Evolutionary conservation across 2,888 invertebrate genomes (phyloP).

Genomic region (Lottia gigantea): DNA sequence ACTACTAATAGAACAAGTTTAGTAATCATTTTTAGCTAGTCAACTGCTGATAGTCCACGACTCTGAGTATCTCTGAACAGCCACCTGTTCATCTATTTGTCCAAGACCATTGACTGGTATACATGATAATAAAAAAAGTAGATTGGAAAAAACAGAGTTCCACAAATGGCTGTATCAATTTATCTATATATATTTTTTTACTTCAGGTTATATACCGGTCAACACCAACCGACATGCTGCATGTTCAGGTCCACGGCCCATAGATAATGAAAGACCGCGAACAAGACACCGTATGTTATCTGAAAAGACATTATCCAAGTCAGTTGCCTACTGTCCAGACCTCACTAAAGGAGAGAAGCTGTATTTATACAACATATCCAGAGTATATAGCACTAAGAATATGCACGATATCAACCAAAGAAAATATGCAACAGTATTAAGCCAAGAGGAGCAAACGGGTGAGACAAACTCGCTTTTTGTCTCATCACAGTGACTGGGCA

Average conservation of each 20-base stretch:
- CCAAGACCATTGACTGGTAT: no score
- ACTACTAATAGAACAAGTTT: no score
- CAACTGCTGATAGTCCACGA: no score
- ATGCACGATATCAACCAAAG: slow-evolving; percentile 49
- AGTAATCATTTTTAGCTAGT: no score
- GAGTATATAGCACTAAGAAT: slow-evolving; percentile 49
- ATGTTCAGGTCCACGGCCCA: not conserved
- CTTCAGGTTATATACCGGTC: not conserved
- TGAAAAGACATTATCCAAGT: not conserved
- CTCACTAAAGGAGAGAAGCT: slow-evolving; percentile 45
- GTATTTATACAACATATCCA: slow-evolving; percentile 53
- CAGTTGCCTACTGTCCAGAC: slow-evolving; percentile 31
- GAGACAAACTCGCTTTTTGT: not conserved
- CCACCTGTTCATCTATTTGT: no score
- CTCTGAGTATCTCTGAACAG: no score
- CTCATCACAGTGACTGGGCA: no score
- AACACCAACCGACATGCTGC: not conserved
- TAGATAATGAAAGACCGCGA: not conserved
- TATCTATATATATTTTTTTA: not conserved
- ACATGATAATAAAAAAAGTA: not conserved
- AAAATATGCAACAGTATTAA: slow-evolving; percentile 49
- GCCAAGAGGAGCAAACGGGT: slow-evolving; percentile 50
- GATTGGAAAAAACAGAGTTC: not conserved
- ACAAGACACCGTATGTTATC: not conserved
- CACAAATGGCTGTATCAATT: not conserved